Evolutionary conservation across 2,113 vertebrate genomes (phyloP).

Genomic region (Sorex fumeus): DNA sequence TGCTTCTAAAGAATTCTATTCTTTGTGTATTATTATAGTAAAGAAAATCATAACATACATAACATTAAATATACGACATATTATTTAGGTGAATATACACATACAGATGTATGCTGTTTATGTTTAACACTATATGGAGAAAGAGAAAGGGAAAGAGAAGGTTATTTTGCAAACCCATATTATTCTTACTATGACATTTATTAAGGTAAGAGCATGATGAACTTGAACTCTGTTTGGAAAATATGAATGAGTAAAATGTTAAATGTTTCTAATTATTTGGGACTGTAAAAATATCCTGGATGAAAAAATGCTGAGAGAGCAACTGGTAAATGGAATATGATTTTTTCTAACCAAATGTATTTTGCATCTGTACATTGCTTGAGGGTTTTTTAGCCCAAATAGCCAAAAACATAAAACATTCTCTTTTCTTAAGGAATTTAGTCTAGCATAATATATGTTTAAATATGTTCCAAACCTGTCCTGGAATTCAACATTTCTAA

Average conservation of each 20-base stretch:
- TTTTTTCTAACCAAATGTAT: constrained; percentile 50
- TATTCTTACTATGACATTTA: background rate
- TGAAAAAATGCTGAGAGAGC: background rate
- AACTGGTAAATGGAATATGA: background rate
- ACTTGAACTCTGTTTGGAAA: background rate
- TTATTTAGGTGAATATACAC: background rate
- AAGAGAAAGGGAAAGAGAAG: background rate
- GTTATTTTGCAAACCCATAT: background rate
- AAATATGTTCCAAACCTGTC: constrained; percentile 56
- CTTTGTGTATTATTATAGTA: constrained; percentile 46
- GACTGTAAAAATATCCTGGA: background rate
- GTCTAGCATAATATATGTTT: constrained; percentile 71
- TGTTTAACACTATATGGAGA: background rate
- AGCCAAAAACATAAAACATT: constrained; percentile 67
- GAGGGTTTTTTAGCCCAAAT: constrained; percentile 15
- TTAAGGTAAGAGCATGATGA: background rate
- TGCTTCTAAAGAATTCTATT: background rate
- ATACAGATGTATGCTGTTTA: background rate
- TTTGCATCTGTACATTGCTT: constrained; percentile 56
- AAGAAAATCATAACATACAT: background rate
- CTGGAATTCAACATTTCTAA: constrained; percentile 75
- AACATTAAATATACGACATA: background rate
- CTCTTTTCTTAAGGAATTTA: constrained; percentile 64
- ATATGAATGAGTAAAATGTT: constrained; percentile 23
- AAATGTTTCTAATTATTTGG: background rate